A percentile compares a stretch with the other conserved stretches of the same genome.
phyloP scores from a whole-genome alignment of 2,113 vertebrate genomes.

The Toxostoma redivivum region DNA sequence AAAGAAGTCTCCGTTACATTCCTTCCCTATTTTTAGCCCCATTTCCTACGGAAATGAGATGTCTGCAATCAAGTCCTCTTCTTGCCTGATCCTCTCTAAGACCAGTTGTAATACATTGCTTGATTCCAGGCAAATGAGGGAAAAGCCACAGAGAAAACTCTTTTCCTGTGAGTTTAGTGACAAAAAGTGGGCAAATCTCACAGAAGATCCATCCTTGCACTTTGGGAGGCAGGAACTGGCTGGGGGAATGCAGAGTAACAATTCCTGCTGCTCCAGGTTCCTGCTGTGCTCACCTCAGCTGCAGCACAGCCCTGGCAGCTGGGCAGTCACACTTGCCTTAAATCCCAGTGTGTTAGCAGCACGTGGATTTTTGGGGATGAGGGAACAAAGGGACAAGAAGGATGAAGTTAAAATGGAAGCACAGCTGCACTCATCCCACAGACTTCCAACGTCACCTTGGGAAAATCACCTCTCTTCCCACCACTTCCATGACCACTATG shows the following conservation, averaged over 20 bases:
- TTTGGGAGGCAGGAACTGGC: not conserved
- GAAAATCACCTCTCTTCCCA: not conserved
- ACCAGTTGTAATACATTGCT: not conserved
- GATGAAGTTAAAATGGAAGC: not conserved
- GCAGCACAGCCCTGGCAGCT: not conserved
- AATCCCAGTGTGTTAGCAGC: rapidly evolving
- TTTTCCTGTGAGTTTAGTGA: not conserved
- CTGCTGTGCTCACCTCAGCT: not conserved
- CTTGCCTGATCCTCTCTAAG: not conserved
- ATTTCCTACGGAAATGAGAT: constrained; percentile 44
- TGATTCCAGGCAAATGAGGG: not conserved
- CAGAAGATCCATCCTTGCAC: not conserved
- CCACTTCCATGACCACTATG: rapidly evolving
- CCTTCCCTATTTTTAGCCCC: constrained; percentile 44
- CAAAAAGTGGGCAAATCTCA: not conserved
- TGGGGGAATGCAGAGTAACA: not conserved
- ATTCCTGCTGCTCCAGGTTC: not conserved
- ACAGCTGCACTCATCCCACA: not conserved
- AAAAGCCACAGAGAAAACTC: not conserved
- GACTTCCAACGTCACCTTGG: not conserved
- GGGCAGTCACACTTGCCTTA: not conserved
- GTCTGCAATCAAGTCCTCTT: constrained; percentile 30
- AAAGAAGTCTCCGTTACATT: not conserved
- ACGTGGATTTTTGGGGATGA: not conserved
- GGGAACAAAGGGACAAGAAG: not conserved